These are phyloP conservation scores for Octodon degus DNA, from an alignment of 2,113 vertebrate species.

Conservation along the genomic window DNA sequence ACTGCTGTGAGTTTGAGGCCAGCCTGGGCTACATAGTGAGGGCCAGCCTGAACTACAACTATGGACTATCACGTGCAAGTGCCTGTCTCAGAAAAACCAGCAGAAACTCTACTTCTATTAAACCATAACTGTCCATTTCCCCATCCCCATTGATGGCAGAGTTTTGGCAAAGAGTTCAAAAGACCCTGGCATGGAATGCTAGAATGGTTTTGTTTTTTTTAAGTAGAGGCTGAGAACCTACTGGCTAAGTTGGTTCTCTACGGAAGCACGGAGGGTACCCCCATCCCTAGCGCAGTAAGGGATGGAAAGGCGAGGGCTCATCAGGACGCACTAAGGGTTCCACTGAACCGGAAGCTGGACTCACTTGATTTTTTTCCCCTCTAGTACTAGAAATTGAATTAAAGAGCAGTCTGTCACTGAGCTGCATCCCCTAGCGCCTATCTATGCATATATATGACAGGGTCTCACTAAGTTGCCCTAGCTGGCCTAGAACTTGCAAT, in stretches of 20 bases:
- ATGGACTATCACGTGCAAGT: no score
- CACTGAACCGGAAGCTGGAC: background rate
- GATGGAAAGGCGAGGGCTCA: background rate
- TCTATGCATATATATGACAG: background rate
- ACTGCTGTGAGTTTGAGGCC: background rate
- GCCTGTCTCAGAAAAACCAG: background rate
- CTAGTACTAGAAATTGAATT: background rate
- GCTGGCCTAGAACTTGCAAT: background rate
- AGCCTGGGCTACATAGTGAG: background rate
- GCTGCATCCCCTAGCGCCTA: background rate
- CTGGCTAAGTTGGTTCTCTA: background rate
- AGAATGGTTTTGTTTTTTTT: background rate
- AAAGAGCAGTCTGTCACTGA: background rate
- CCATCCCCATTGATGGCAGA: background rate
- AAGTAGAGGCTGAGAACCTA: background rate
- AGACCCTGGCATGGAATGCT: background rate
- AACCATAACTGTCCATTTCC: background rate
- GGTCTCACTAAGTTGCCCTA: background rate
- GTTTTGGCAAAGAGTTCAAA: constrained; percentile 6
- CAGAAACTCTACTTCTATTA: background rate
- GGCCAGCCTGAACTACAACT: background rate
- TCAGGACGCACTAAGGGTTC: background rate
- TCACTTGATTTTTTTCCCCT: background rate
- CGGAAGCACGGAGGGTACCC: background rate
- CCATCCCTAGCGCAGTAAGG: background rate